Evolutionary conservation across 2,888 invertebrate species (phyloP).

Genomic region (Chloroclystis v-ata): DNA sequence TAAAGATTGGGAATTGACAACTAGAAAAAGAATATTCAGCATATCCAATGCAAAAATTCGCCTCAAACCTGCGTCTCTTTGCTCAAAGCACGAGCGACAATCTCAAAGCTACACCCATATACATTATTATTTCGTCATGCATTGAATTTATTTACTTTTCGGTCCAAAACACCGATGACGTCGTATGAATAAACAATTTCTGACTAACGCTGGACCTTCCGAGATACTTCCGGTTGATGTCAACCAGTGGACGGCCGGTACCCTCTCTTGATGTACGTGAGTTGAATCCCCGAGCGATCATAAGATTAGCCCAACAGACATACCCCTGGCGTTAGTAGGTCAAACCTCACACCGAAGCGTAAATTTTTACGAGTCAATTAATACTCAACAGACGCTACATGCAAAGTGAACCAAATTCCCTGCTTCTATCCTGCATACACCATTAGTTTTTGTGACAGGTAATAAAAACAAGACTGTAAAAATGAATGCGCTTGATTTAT

Average conservation of each 20-base stretch:
- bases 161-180: no score
- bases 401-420: conserved; percentile 2
- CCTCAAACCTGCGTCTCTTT: no score
- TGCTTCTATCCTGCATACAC: conserved; percentile 1
- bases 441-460: conserved; percentile 4
- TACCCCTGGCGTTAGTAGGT: conserved; percentile 15
- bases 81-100: no score
- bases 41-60: no score
- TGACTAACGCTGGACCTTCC: conserved; percentile 6
- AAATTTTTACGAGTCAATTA: conserved; percentile 11
- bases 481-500: conserved; percentile 1
- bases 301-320: conserved; percentile 21
- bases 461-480: not conserved
- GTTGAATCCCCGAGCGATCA: conserved; percentile 29
- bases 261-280: conserved; percentile 25
- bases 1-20: no score
- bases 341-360: conserved; percentile 1
- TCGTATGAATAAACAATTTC: not conserved
- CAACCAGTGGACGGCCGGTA: conserved; percentile 25
- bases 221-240: conserved; percentile 59
- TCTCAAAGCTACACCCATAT: no score
- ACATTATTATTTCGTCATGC: no score
- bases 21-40: no score
- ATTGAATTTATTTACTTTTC: no score
- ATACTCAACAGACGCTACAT: not conserved